These are phyloP conservation scores for Ormyrus labotus DNA, from an alignment of 2,888 invertebrate species.

Conservation along the genomic window DNA sequence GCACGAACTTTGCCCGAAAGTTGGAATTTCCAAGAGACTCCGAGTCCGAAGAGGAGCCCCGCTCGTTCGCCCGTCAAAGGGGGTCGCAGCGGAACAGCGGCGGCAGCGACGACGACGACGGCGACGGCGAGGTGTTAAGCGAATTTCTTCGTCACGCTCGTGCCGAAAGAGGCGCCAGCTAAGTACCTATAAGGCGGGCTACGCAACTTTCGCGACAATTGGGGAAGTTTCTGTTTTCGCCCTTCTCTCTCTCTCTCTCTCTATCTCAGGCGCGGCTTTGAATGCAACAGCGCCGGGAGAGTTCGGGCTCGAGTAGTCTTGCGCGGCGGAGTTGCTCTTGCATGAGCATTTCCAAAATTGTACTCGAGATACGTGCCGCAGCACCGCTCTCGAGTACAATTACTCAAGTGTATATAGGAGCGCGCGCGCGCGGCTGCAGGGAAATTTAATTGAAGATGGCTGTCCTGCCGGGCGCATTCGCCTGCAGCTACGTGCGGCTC, in stretches of 20 bases:
- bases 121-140: conserved; percentile 18
- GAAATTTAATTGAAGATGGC: no score
- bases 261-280: not conserved
- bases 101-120: not conserved
- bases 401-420: no score
- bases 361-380: no score
- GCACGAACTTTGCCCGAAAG: conserved; percentile 31
- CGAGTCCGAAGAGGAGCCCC: not conserved
- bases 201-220: conserved; percentile 40
- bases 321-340: not conserved
- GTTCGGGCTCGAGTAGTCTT: not conserved
- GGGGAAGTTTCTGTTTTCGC: conserved; percentile 20
- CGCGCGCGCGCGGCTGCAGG: no score
- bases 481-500: no score
- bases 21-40: conserved; percentile 43
- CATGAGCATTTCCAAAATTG: no score
- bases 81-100: conserved; percentile 18
- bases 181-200: not conserved
- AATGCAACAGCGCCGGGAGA: not conserved
- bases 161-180: conserved; percentile 13
- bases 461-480: no score
- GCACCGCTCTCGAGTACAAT: no score
- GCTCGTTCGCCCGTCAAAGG: not conserved
- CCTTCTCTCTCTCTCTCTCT: not conserved
- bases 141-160: conserved; percentile 39